Evolutionary conservation across 2,888 invertebrate genomes (phyloP).

Genomic region (Ectropis crepuscularia): DNA sequence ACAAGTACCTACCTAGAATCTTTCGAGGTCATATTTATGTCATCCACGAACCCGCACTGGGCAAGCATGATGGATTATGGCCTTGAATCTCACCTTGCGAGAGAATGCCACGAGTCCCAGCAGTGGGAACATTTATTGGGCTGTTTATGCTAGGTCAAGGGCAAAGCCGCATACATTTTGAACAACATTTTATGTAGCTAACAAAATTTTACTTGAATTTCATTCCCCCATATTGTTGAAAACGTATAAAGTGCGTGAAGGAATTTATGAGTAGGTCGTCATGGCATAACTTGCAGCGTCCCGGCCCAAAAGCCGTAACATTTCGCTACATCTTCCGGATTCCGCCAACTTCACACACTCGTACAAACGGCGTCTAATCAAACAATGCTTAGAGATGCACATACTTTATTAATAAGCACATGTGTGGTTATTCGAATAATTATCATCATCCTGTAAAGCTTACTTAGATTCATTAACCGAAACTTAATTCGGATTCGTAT

Average conservation of each 20-base stretch:
- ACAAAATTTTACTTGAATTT: not conserved
- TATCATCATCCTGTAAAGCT: not conserved
- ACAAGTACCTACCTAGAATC: too few relatives aligned
- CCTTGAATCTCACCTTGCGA: too few relatives aligned
- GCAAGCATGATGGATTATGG: too few relatives aligned
- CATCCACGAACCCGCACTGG: too few relatives aligned
- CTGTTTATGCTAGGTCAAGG: too few relatives aligned
- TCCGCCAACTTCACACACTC: conserved; percentile 14
- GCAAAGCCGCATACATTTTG: too few relatives aligned
- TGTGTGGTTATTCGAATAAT: not conserved
- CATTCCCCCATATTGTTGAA: not conserved
- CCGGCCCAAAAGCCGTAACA: conserved; percentile 6
- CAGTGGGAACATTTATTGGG: too few relatives aligned
- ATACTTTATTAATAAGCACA: not conserved
- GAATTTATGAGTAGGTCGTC: conserved; percentile 1
- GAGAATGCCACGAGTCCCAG: too few relatives aligned
- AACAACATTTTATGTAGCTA: too few relatives aligned
- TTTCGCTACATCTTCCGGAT: conserved; percentile 12
- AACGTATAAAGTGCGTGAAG: not conserved
- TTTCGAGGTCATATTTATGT: too few relatives aligned
- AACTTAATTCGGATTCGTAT: not conserved
- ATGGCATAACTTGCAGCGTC: conserved; percentile 8
- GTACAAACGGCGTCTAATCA: conserved; percentile 26
- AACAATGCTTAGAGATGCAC: conserved; percentile 20
- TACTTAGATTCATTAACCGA: too few relatives aligned